A percentile compares a stretch with the other conserved stretches of the same genome.
Conservation (phyloP, 2,113 vertebrate genomes). For the Parus major region DNA sequence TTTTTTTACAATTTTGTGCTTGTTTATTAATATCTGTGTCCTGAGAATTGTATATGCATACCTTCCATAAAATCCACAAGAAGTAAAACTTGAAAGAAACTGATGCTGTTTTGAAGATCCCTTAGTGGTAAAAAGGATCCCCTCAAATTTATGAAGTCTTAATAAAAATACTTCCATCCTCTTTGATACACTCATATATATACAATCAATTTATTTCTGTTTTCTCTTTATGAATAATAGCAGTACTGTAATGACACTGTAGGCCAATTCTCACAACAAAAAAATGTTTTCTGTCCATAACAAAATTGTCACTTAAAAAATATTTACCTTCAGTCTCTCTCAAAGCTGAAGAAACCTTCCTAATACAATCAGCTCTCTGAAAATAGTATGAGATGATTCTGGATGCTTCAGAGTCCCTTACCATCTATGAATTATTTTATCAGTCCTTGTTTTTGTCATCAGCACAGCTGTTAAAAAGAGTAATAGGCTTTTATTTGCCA, state of each 20-base stretch:
- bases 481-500: not conserved
- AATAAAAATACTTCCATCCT: not conserved
- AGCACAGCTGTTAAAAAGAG: not conserved
- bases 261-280: not conserved
- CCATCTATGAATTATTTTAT: not conserved
- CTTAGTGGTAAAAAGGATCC: not conserved
- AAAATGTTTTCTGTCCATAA: not conserved
- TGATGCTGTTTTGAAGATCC: not conserved
- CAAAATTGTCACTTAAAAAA: not conserved
- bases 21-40: not conserved
- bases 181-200: not conserved
- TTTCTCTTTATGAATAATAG: not conserved
- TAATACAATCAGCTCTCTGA: not conserved
- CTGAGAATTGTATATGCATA: not conserved
- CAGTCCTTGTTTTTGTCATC: not conserved
- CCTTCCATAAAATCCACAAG: not conserved
- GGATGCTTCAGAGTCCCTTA: not conserved
- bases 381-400: not conserved
- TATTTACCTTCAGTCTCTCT: not conserved
- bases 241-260: not conserved
- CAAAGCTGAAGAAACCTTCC: not conserved
- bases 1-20: not conserved
- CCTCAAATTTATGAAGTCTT: not conserved
- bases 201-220: not conserved
- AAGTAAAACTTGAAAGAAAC: not conserved